phyloP scores from a whole-genome alignment of 1,140 invertebrate species.

The Temnothorax nylanderi region DNA sequence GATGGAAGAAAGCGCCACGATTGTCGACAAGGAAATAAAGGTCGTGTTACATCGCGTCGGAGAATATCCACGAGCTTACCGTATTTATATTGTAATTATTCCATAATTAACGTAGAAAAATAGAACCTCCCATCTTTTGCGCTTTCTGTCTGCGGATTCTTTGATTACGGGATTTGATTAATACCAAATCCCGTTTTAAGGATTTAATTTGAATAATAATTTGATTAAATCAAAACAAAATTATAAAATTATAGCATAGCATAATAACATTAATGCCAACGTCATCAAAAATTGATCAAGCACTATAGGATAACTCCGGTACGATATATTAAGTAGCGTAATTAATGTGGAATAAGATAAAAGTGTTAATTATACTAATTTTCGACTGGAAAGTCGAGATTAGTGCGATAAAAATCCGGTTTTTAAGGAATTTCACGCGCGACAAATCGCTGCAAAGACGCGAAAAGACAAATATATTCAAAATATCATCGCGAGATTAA shows the following conservation, averaged over 20 bases:
- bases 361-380: conserved; percentile 2
- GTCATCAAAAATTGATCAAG: conserved; percentile 5
- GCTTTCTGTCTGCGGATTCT: background rate
- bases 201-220: background rate
- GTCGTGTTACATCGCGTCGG: background rate
- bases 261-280: background rate
- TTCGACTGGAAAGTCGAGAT: background rate
- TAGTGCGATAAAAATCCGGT: background rate
- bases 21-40: conserved; percentile 30
- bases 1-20: conserved; percentile 28
- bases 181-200: background rate
- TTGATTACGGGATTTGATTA: background rate
- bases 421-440: background rate
- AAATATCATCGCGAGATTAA: background rate
- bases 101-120: background rate
- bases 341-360: background rate
- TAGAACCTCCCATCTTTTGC: background rate
- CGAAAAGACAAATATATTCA: background rate
- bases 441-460: background rate
- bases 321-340: background rate
- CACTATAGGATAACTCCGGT: background rate
- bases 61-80: background rate
- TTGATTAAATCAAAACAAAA: background rate
- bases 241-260: background rate
- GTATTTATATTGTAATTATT: background rate